Conservation (phyloP, 2,888 invertebrate species). For the Lissonota sp. region DNA sequence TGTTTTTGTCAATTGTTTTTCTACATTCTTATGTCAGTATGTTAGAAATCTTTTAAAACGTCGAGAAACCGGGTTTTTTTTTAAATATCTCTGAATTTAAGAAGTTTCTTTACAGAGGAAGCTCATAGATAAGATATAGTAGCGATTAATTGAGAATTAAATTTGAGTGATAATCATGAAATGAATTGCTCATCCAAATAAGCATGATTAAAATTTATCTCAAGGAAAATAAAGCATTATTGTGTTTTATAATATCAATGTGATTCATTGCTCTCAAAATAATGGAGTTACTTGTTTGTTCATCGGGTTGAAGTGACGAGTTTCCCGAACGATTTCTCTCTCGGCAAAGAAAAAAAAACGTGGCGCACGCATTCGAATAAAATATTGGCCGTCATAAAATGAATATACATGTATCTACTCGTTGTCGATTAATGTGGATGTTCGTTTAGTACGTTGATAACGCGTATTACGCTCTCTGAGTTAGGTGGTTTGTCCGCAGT, state of each 20-base stretch:
- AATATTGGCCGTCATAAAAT: conserved; percentile 22
- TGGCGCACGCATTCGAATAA: conserved; percentile 2
- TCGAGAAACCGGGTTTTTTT: too few relatives aligned
- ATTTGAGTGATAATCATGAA: not conserved
- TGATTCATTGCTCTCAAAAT: not conserved
- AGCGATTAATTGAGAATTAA: not conserved
- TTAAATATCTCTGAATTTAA: too few relatives aligned
- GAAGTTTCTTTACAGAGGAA: too few relatives aligned
- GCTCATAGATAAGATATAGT: too few relatives aligned
- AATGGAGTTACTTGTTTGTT: not conserved
- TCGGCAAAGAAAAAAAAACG: not conserved
- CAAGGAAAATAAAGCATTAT: not conserved
- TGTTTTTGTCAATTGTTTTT: too few relatives aligned
- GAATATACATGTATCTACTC: conserved; percentile 13
- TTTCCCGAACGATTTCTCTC: conserved; percentile 3
- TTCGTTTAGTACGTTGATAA: conserved; percentile 58
- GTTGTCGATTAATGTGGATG: conserved; percentile 21
- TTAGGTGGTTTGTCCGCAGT: conserved; percentile 49
- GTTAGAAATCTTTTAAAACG: too few relatives aligned
- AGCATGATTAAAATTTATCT: not conserved
- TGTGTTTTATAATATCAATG: not conserved
- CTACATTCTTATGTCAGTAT: too few relatives aligned
- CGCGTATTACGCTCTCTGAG: conserved; percentile 51
- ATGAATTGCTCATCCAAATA: not conserved
- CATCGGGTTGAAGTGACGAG: not conserved